phyloP scores from a whole-genome alignment of 1,140 invertebrate genomes.

The Pemphigus obesinymphae region DNA sequence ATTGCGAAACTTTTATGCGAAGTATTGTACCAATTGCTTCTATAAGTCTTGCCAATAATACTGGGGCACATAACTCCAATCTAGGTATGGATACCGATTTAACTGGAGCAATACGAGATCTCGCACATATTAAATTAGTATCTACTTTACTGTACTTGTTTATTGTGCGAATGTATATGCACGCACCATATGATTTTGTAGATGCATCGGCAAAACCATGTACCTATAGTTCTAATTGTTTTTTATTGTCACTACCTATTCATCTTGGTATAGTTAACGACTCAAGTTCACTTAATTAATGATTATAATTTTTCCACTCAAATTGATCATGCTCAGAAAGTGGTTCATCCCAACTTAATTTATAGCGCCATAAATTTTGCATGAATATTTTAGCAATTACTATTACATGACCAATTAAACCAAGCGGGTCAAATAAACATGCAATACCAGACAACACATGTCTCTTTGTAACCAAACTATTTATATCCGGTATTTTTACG shows the following conservation, averaged over 20 bases:
- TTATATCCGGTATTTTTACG: background rate
- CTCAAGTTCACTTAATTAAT: slow-evolving; percentile 36
- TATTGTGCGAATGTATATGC: slow-evolving; percentile 45
- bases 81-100: slow-evolving; percentile 51
- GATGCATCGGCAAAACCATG: slow-evolving; percentile 50
- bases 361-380: slow-evolving; percentile 42
- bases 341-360: slow-evolving; percentile 47
- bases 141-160: slow-evolving; percentile 19
- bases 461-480: slow-evolving; percentile 3
- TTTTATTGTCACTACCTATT: background rate
- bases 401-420: slow-evolving; percentile 45
- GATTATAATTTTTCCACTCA: slow-evolving; percentile 45
- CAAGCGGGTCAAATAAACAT: slow-evolving; percentile 48
- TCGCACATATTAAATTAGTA: slow-evolving; percentile 40
- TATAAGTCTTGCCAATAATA: too few relatives aligned
- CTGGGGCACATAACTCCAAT: too few relatives aligned
- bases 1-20: slow-evolving; percentile 47
- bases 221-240: slow-evolving; percentile 32
- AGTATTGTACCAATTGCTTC: too few relatives aligned
- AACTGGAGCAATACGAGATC: slow-evolving; percentile 44
- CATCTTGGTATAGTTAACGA: slow-evolving; percentile 18
- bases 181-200: background rate
- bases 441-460: slow-evolving; percentile 43
- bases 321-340: slow-evolving; percentile 44
- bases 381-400: slow-evolving; percentile 44